A percentile compares a stretch with the other conserved stretches of the same genome.
Conservation (phyloP, 1,140 invertebrate species). For the Drosophila virilis region DNA sequence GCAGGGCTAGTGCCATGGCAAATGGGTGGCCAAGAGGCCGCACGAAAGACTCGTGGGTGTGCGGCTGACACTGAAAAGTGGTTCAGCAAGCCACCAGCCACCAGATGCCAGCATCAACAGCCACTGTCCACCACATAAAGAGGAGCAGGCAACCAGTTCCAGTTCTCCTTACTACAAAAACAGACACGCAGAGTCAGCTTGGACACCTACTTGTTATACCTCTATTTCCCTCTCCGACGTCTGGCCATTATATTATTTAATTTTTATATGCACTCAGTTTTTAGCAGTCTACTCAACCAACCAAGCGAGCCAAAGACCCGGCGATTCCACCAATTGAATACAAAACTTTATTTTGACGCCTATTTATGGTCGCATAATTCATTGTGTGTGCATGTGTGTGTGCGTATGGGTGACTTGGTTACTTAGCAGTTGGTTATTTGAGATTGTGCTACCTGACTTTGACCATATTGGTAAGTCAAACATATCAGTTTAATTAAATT, state of each 20-base stretch:
- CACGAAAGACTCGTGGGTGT: conserved; percentile 51
- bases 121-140: conserved; percentile 1
- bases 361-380: conserved; percentile 34
- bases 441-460: conserved; percentile 5
- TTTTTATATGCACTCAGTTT: conserved; percentile 35
- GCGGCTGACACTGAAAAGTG: conserved; percentile 66
- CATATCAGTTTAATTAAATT: background rate
- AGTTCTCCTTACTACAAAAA: conserved; percentile 16
- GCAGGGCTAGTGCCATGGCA: conserved; percentile 22
- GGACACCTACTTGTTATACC: conserved; percentile 47
- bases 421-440: conserved; percentile 2
- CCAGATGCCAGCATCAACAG: background rate
- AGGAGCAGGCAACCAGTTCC: conserved; percentile 2
- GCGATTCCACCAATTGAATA: conserved; percentile 43
- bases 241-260: conserved; percentile 35
- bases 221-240: background rate
- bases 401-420: background rate
- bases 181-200: conserved; percentile 5
- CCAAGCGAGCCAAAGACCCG: background rate
- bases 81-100: conserved; percentile 31
- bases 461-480: background rate
- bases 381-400: background rate
- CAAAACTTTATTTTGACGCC: conserved; percentile 52
- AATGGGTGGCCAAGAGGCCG: conserved; percentile 31
- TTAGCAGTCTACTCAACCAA: conserved; percentile 6